A percentile compares a stretch with the other conserved stretches of the same genome.
phyloP scores from a whole-genome alignment of 1,140 invertebrate genomes.

The Hyles vespertilio region DNA sequence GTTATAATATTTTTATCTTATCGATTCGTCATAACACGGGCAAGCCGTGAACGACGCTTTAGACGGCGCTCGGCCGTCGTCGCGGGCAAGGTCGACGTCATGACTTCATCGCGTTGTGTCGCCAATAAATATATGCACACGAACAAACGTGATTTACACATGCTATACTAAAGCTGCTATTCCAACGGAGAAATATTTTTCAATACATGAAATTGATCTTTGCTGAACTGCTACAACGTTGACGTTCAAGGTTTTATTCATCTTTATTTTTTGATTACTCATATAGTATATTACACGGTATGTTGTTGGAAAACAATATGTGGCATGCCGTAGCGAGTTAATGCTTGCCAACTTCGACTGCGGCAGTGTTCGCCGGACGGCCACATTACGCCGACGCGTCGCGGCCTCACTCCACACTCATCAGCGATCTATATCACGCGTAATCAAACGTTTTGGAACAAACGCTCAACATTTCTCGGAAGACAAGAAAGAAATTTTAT shows the following conservation, averaged over 20 bases:
- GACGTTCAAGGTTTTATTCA: neutral
- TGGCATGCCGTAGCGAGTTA: constrained; percentile 11
- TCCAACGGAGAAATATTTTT: too few relatives aligned
- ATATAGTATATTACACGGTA: neutral
- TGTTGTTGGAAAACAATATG: constrained; percentile 13
- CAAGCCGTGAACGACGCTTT: constrained; percentile 10
- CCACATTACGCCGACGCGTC: constrained; percentile 33
- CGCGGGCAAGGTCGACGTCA: constrained; percentile 34
- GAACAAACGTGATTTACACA: neutral
- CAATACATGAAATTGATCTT: too few relatives aligned
- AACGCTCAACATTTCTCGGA: neutral
- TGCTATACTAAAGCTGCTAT: too few relatives aligned
- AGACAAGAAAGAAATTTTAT: neutral
- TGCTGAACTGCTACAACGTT: too few relatives aligned
- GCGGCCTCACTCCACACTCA: constrained; percentile 41
- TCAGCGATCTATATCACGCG: constrained; percentile 33
- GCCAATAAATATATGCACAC: constrained; percentile 1
- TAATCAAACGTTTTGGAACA: neutral
- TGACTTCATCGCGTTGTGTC: constrained; percentile 4
- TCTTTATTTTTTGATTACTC: neutral
- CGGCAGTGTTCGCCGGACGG: constrained; percentile 53
- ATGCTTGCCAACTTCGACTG: constrained; percentile 8
- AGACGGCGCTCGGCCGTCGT: constrained; percentile 23
- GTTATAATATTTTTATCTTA: constrained; percentile 15
- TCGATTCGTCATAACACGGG: constrained; percentile 18